Percentiles rank a stretch among this genome's conserved stretches.
phyloP scores from a whole-genome alignment of 2,888 invertebrate species.

The Eugnorisma glareosa region DNA sequence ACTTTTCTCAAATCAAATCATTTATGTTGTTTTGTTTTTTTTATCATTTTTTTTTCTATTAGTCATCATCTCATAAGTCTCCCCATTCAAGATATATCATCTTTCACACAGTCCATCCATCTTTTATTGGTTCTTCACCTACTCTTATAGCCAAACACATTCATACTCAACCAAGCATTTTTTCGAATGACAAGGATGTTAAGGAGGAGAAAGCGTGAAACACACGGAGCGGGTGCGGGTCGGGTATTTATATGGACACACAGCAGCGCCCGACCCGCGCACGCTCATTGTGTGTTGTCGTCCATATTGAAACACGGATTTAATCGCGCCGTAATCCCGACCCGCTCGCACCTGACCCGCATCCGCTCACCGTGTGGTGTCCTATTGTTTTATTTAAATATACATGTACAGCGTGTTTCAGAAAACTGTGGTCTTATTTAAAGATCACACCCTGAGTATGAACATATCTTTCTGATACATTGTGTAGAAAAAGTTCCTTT shows the following conservation, averaged over 20 bases:
- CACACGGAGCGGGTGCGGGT: background rate
- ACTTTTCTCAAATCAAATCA: no score
- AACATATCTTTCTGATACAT: background rate
- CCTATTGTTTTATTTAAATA: background rate
- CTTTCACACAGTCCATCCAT: background rate
- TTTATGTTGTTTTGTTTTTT: no score
- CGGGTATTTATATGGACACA: background rate
- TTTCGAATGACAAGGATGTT: background rate
- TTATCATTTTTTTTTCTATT: no score
- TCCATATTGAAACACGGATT: background rate
- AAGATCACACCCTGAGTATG: background rate
- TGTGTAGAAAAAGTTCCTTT: background rate
- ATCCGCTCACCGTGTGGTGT: background rate
- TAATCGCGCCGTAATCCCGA: background rate
- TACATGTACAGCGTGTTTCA: background rate
- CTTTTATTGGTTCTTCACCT: background rate
- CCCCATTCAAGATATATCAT: background rate
- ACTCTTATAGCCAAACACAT: background rate
- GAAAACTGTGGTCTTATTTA: background rate
- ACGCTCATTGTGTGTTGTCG: background rate
- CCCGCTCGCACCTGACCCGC: background rate
- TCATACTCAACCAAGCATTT: background rate
- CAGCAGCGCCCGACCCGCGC: background rate
- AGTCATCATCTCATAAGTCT: background rate
- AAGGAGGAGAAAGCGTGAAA: background rate